These are phyloP conservation scores for Drosophila subpulchrella DNA, from an alignment of 1,140 invertebrate genomes.

Conservation along the genomic window DNA sequence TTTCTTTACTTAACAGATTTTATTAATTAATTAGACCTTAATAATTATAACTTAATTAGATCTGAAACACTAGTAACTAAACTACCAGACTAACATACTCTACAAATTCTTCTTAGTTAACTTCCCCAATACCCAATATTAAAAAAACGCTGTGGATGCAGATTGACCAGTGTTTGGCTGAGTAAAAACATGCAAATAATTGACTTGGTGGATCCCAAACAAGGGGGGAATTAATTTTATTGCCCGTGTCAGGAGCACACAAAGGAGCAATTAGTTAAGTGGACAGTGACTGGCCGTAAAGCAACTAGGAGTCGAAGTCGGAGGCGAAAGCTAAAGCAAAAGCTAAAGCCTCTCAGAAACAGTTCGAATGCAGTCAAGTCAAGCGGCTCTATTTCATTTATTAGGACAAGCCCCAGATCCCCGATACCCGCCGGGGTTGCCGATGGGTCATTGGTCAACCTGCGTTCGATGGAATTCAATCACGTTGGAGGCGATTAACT, in stretches of 20 bases:
- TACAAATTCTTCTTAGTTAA: not conserved
- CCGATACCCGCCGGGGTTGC: not conserved
- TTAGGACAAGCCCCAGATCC: slow-evolving; percentile 36
- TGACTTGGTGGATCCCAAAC: slow-evolving; percentile 25
- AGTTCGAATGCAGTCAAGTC: slow-evolving; percentile 56
- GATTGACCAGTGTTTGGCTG: slow-evolving; percentile 9
- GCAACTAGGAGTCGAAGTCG: slow-evolving; percentile 28
- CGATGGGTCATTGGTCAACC: slow-evolving; percentile 55
- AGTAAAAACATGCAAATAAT: slow-evolving; percentile 46
- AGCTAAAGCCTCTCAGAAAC: slow-evolving; percentile 63
- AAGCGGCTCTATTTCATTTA: slow-evolving; percentile 76
- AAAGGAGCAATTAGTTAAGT: slow-evolving; percentile 81
- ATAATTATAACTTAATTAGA: too few species aligned
- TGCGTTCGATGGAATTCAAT: slow-evolving; percentile 82
- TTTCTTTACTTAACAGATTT: too few species aligned
- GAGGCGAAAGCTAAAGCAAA: not conserved
- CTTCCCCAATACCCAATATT: not conserved
- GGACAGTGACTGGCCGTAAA: slow-evolving; percentile 74
- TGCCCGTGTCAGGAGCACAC: slow-evolving; percentile 73
- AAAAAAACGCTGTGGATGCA: slow-evolving; percentile 16
- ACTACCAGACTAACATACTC: too few species aligned
- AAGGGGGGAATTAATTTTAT: slow-evolving; percentile 65
- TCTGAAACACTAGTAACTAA: too few species aligned
- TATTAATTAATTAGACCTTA: too few species aligned
- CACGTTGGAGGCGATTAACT: slow-evolving; percentile 79